Base-by-base conservation (phyloP, 2,113 vertebrate genomes). In the Pampusana beccarii region DNA sequence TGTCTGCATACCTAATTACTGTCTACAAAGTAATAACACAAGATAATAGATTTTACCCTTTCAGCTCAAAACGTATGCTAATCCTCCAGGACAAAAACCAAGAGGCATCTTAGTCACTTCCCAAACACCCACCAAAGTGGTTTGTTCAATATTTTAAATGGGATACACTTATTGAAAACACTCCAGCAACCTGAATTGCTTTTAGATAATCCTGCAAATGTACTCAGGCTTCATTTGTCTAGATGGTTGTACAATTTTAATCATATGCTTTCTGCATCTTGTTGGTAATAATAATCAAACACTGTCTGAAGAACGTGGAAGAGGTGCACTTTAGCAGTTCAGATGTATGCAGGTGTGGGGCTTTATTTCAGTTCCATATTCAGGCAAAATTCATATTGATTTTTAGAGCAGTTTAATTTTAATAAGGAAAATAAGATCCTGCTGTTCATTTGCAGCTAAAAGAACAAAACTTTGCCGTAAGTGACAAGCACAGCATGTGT, bases 311-410 rank as follows among this genome's bases (percentile, higher is more conserved):
- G 62, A 1, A 15, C 6, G 31, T 8, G 13, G 40, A 5, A 8
- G 16, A 50, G 75, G 8, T 29, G 56, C 44, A 0, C 16, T 48
- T 28, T 0, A 38, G 88, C 42, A 10, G 58, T 5, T 23, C 81
- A 9, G 77, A 8, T 4, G 1, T 2, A 1, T 1, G 29, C 28
- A 0, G 69, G 51, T 3, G 5, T 0, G 0, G 29, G 40, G 57
- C 21, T 69, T 83, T 9, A 50, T n/a, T 69, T 70, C 72, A 2
- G 0, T 14, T 10, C 26, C 75, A 1, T 0, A 2, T 1, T 13
- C 80, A 8, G 69, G 87, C 67, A 81, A 31, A 74, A 83, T 33
- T 69, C 75, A 21, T 62, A 8, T 44, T 0, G 28, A 31, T 86
- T 89, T 72, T 53, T 40, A 40, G 11, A 48, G 64, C 57, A 9